Conservation (phyloP, 2,113 vertebrate genomes). For the Micronycteris hirsuta region DNA sequence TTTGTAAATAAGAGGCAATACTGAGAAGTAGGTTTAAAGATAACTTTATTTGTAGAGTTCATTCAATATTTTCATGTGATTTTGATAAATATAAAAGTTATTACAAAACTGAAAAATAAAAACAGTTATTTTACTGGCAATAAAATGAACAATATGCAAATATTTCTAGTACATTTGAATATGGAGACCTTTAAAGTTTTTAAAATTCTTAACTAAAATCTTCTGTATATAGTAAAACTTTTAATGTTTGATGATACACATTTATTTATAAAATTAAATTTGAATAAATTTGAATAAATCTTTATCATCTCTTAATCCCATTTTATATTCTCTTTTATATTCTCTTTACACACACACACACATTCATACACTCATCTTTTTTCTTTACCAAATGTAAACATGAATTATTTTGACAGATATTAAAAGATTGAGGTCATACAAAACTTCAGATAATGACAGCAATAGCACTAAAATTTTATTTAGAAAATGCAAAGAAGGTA, state of each 20-base stretch:
- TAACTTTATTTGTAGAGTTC: not conserved
- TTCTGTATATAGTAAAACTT: not conserved
- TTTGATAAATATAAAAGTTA: not conserved
- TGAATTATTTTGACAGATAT: not conserved
- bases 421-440: not conserved
- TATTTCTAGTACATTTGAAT: not conserved
- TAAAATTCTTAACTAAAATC: conserved; percentile 1
- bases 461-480: conserved; percentile 17
- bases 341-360: not conserved
- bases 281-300: conserved; percentile 17
- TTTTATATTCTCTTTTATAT: not conserved
- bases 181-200: not conserved
- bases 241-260: not conserved
- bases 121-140: not conserved
- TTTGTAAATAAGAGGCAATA: not conserved
- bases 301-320: not conserved
- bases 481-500: not conserved
- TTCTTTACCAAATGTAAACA: not conserved
- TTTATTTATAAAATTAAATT: not conserved
- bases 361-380: not conserved
- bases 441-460: not conserved
- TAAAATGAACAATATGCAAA: not conserved
- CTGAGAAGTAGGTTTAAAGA: not conserved
- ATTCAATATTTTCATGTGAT: not conserved
- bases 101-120: not conserved